phyloP scores from a whole-genome alignment of 2,797 vertebrate species.

The Nothura maculosa region DNA sequence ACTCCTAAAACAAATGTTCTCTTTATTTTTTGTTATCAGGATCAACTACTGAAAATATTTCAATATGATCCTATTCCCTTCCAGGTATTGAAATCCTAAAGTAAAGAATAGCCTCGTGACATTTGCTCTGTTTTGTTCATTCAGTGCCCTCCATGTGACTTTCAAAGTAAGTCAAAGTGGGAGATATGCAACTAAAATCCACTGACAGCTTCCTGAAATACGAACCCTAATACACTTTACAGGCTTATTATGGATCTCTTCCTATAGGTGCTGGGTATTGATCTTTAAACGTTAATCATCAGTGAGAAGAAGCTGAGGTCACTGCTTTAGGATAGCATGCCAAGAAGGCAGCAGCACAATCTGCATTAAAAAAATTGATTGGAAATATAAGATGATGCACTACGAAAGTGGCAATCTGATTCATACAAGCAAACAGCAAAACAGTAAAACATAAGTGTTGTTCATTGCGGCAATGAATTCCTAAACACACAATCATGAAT shows the following conservation, averaged over 20 bases:
- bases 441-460: not conserved
- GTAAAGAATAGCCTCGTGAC: not conserved
- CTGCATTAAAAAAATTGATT: not conserved
- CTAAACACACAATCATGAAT: not conserved
- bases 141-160: not conserved
- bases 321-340: not conserved
- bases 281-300: not conserved
- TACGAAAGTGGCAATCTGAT: not conserved
- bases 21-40: not conserved
- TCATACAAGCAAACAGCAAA: not conserved
- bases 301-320: not conserved
- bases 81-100: not conserved
- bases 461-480: slow-evolving; percentile 11
- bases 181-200: not conserved
- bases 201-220: not conserved
- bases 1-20: not conserved
- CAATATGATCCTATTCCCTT: slow-evolving; percentile 2
- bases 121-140: not conserved
- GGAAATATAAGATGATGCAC: not conserved
- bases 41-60: slow-evolving; percentile 5
- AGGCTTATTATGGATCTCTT: not conserved
- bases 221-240: not conserved
- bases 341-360: not conserved
- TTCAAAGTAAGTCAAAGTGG: not conserved
- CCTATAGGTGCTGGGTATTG: not conserved